Evolutionary conservation across 2,113 vertebrate genomes (phyloP).

Genomic region (Pygoscelis adeliae): DNA sequence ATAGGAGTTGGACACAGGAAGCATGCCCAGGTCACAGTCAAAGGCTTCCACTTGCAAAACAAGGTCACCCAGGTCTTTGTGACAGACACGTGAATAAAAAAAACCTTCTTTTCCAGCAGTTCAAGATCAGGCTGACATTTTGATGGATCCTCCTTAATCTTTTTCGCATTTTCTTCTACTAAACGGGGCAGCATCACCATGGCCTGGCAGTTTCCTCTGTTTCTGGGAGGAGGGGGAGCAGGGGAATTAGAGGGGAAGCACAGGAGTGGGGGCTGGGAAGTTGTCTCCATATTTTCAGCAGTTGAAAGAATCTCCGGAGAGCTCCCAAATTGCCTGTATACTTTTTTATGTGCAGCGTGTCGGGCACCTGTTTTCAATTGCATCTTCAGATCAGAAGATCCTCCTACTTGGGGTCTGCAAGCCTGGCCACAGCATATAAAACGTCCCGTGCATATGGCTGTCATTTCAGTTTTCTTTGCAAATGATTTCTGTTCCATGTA

Average conservation of each 20-base stretch:
- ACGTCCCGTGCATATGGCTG: constrained; percentile 66
- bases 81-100: not conserved
- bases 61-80: constrained; percentile 71
- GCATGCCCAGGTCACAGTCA: constrained; percentile 50
- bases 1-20: constrained; percentile 81
- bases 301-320: constrained; percentile 72
- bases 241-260: not conserved
- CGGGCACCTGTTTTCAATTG: constrained; percentile 80
- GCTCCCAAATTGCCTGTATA: constrained; percentile 72
- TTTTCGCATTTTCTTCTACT: constrained; percentile 68
- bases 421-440: constrained; percentile 48
- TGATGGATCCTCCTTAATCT: constrained; percentile 58
- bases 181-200: not conserved
- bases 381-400: constrained; percentile 72
- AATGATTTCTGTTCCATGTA: constrained; percentile 72
- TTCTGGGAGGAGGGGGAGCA: constrained; percentile 14
- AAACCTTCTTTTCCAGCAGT: constrained; percentile 2
- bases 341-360: constrained; percentile 54
- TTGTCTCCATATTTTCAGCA: constrained; percentile 67
- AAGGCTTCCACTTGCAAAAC: constrained; percentile 49
- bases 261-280: constrained; percentile 14
- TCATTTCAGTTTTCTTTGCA: constrained; percentile 69
- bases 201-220: constrained; percentile 25
- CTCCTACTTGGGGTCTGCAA: constrained; percentile 40
- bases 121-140: constrained; percentile 44